Percentiles rank a stretch among this genome's conserved stretches.
Conservation (phyloP, 2,113 vertebrate species). For the Phainopepla nitens region DNA sequence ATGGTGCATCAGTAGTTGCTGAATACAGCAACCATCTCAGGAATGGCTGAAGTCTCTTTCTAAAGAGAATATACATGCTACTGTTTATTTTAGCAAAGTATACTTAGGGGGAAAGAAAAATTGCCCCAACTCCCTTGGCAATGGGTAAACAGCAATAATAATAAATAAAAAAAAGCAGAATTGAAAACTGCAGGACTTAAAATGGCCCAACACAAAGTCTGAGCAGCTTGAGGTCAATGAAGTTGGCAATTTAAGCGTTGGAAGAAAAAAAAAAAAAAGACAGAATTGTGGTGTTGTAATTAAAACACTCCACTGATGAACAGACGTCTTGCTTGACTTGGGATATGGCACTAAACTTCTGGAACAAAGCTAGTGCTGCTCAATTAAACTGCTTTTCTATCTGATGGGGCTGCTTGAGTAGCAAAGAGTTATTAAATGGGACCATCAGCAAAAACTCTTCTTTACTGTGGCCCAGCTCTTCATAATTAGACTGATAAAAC, state of each 20-base stretch:
- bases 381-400: not conserved
- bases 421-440: not conserved
- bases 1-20: not conserved
- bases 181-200: not conserved
- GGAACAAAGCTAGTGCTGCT: not conserved
- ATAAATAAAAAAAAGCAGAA: not conserved
- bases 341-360: not conserved
- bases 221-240: not conserved
- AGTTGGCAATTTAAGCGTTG: accelerated
- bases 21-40: not conserved
- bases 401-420: not conserved
- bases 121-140: not conserved
- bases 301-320: not conserved
- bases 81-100: not conserved
- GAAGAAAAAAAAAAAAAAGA: not conserved
- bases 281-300: not conserved
- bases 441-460: not conserved
- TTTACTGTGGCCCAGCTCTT: not conserved
- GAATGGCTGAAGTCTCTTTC: not conserved
- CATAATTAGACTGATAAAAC: not conserved
- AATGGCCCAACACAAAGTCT: not conserved
- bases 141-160: not conserved
- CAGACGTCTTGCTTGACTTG: accelerated
- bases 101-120: not conserved
- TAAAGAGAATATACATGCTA: not conserved